These are phyloP conservation scores for Oxygymnocypris stewartii DNA, from an alignment of 2,113 vertebrate genomes.

Conservation along the genomic window DNA sequence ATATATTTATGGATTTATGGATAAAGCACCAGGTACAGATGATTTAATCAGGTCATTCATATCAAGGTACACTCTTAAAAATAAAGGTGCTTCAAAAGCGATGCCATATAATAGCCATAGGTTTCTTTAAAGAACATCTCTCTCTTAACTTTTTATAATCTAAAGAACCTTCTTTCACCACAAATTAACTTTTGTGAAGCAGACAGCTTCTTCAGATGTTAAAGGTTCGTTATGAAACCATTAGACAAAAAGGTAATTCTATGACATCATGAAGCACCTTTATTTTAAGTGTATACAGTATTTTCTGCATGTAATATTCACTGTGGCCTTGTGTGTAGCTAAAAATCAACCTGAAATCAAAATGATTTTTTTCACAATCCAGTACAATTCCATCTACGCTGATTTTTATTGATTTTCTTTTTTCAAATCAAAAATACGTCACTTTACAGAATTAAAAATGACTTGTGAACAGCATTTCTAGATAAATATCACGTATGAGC, in stretches of 20 bases:
- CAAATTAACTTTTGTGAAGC: too few relatives aligned
- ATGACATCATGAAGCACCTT: too few relatives aligned
- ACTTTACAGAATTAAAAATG: neutral
- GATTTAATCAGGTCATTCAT: neutral
- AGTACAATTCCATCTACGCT: neutral
- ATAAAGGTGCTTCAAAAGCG: too few relatives aligned
- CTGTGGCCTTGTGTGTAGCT: neutral
- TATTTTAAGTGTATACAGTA: neutral
- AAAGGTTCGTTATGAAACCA: too few relatives aligned
- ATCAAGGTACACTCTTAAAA: neutral
- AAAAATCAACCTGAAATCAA: neutral
- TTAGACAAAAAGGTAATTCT: too few relatives aligned
- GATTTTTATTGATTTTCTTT: neutral
- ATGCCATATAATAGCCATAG: too few relatives aligned
- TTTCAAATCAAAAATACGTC: neutral
- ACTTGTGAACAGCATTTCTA: neutral
- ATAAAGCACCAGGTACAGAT: neutral
- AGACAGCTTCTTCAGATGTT: too few relatives aligned
- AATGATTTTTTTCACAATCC: neutral
- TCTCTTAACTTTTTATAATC: too few relatives aligned
- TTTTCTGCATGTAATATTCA: neutral
- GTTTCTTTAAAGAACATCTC: too few relatives aligned
- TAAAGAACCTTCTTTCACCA: too few relatives aligned
- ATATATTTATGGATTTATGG: too few relatives aligned
- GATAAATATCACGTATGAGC: neutral